Evolutionary conservation across 2,888 invertebrate species (phyloP).

Genomic region (Odontocerum albicorne): DNA sequence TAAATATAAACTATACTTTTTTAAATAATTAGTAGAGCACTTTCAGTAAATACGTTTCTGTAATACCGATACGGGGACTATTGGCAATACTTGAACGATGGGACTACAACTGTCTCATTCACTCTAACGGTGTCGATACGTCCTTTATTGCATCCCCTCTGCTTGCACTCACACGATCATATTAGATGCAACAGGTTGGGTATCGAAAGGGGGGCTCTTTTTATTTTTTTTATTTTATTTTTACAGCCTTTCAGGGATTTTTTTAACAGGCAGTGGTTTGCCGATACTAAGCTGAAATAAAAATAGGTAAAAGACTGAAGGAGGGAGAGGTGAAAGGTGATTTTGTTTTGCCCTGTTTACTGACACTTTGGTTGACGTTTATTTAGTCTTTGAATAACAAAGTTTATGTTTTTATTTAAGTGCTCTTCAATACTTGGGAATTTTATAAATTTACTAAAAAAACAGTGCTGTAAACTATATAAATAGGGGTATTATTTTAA

Average conservation of each 20-base stretch:
- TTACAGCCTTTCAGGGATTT: slow-evolving; percentile 32
- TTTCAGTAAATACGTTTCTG: slow-evolving; percentile 12
- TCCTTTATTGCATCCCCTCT: slow-evolving; percentile 13
- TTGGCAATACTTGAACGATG: slow-evolving; percentile 34
- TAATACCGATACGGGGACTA: slow-evolving; percentile 30
- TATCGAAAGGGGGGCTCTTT: slow-evolving; percentile 27
- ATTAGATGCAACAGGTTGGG: slow-evolving; percentile 25
- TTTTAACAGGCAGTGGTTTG: slow-evolving; percentile 24
- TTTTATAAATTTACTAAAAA: too few species aligned
- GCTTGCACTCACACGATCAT: slow-evolving; percentile 14
- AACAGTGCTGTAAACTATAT: too few species aligned
- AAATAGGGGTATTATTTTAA: too few species aligned
- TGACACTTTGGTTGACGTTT: too few species aligned
- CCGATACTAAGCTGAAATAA: slow-evolving; percentile 27
- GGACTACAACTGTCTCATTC: slow-evolving; percentile 14
- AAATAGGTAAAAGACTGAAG: slow-evolving; percentile 7
- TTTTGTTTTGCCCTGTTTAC: too few species aligned
- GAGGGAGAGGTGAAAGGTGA: not conserved
- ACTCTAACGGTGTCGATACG: slow-evolving; percentile 2
- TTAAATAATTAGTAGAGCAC: too few species aligned
- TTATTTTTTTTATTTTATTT: slow-evolving; percentile 25
- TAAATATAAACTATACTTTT: too few species aligned
- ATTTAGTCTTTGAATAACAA: too few species aligned
- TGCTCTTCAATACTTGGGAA: too few species aligned
- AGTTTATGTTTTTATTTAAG: too few species aligned